Evolutionary conservation across 2,113 vertebrate genomes (phyloP).

Genomic region (Sturnira hondurensis): DNA sequence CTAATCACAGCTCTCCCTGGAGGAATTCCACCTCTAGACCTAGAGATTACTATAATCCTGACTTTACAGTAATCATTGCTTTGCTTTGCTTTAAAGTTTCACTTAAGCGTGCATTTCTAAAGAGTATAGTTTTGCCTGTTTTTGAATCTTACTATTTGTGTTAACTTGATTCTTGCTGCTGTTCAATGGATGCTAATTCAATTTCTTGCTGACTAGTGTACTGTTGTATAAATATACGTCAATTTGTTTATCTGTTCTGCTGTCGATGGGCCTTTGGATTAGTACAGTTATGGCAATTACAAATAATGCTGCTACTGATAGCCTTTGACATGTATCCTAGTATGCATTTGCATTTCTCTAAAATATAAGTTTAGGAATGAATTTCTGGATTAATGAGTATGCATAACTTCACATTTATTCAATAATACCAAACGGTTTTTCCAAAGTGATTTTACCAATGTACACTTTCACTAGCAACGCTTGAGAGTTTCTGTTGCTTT

Average conservation of each 20-base stretch:
- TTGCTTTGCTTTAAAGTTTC: constrained; percentile 42
- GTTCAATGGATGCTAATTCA: not conserved
- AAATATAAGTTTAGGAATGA: constrained; percentile 7
- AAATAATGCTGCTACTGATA: not conserved
- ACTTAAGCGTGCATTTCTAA: constrained; percentile 28
- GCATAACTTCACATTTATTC: not conserved
- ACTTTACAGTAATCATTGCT: constrained; percentile 43
- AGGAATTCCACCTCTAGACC: constrained; percentile 19
- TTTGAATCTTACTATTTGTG: constrained; percentile 44
- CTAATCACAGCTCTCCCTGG: constrained; percentile 52
- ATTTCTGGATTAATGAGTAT: constrained; percentile 13
- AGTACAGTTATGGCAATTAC: not conserved
- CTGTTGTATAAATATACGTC: not conserved
- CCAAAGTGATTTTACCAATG: not conserved
- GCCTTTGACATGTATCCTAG: not conserved
- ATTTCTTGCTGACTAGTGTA: not conserved
- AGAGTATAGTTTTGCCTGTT: constrained; percentile 39
- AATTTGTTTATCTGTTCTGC: not conserved
- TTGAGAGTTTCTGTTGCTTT: not conserved
- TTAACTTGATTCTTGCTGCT: constrained; percentile 31
- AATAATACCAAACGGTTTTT: not conserved
- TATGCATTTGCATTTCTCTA: not conserved
- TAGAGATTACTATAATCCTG: constrained; percentile 65
- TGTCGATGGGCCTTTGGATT: not conserved
- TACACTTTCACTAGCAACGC: not conserved